Evolutionary conservation across 1,140 invertebrate genomes (phyloP), one percentile per base, ranked within the genome.

Genomic region (Hydropsyche tenuis): DNA sequence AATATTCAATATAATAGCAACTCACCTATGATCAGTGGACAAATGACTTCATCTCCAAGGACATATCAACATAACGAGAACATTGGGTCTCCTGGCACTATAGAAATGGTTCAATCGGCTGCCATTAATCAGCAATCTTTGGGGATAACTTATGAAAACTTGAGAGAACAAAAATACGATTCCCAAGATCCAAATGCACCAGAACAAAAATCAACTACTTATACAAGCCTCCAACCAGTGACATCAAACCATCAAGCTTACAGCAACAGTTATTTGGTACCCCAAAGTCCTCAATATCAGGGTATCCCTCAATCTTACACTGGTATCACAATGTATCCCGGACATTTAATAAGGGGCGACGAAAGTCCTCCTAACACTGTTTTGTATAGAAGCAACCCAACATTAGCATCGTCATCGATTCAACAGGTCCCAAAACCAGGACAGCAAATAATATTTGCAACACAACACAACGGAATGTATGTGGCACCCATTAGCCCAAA

Each of bases 301-400:
- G 65, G 51, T 63, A 14, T 75, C 27, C 73, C 45, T 1, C 60
- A 65, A 20, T n/a, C 30, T 4, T 77, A 75, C 37, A 1, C 69
- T 9, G 74, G 78, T 51, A 79, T 85, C 22, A 82, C 83, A 7
- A 77, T 86, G 78, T 84, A 86, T 78, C 80, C 83, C 53, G 79
- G 83, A 78, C 78, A 4, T 69, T 81, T 77, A 76, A 80, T 79
- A 27, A 78, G 81, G 43, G 80, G 82, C 0, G 81, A 83, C 46
- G 84, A 86, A 69, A 84, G 83, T 23, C 83, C 84, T 6, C 84
- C 84, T 12, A 80, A 79, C 9, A 80, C 82, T 62, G 80, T 86
- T 65, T 79, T 86, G 68, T 87, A 85, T 77, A 89, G 89, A 73
- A 85, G 83, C 72, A 87, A 90, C 77, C 87, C 87, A 5, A 87